Evolutionary conservation across 2,113 vertebrate species (phyloP), one percentile per base, ranked within the genome.

Genomic region (Crotophaga sulcirostris): DNA sequence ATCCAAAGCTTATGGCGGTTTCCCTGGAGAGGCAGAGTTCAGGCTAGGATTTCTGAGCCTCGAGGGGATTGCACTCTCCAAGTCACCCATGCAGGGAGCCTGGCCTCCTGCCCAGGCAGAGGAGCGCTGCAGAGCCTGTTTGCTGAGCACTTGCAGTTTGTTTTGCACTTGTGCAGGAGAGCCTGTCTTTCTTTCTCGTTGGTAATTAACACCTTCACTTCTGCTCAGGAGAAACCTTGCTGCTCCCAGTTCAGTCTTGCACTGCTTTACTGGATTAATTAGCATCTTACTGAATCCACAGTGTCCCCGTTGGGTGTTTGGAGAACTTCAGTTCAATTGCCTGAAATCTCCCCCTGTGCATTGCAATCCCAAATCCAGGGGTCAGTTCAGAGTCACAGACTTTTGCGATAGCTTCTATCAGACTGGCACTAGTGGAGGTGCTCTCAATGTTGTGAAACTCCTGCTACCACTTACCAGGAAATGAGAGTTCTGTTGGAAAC

Each of bases 391-490:
- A 90, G 29, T 33, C 3, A 7, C 11, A 0, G 7, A 13, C 10
- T 51, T 60, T 49, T 66, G 38, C 13, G 0, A 17, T 10, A 47
- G 15, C 26, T 54, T 25, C 47, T 52, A 21, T 24, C 18, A 24
- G 45, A 49, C 6, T 2, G 2, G 24, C 4, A 23, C 40, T 16
- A 12, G n/a, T 15, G 34, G 47, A 51, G 62, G 6, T 54, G 25
- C 10, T 36, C n/a, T 51, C 25, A 36, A 42, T 0, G 0, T 18
- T 7, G 0, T 11, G 23, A 23, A 44, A 47, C 28, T 85, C 66
- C 47, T 55, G 29, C 47, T 72, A 52, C 20, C 2, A 9, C 18
- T 67, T 51, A 51, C 47, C 42, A 70, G 28, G 70, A 45, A 44
- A 31, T 31, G 0, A 28, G 34, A 42, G 21, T 3, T 49, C 28